A percentile compares a stretch with the other conserved stretches of the same genome.
phyloP scores from a whole-genome alignment of 2,888 invertebrate genomes.

The Carabus problematicus region DNA sequence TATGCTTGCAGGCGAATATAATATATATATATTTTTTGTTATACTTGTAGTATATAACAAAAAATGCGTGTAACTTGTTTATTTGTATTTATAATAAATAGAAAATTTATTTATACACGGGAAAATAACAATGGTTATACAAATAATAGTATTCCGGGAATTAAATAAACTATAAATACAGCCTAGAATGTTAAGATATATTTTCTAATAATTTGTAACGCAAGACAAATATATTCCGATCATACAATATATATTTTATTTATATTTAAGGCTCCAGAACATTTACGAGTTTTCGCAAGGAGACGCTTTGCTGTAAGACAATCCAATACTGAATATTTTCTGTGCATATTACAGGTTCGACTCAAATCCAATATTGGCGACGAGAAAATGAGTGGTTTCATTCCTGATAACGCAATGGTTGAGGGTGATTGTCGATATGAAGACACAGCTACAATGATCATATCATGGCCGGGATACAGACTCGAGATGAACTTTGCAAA shows the following conservation, averaged over 20 bases:
- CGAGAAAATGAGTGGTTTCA: constrained; percentile 72
- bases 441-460: constrained; percentile 73
- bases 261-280: too few relatives aligned
- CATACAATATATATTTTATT: too few relatives aligned
- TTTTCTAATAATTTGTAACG: too few relatives aligned
- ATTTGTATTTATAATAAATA: not conserved
- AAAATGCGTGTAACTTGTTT: not conserved
- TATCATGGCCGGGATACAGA: constrained; percentile 79
- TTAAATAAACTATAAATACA: too few relatives aligned
- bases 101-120: not conserved
- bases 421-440: constrained; percentile 79
- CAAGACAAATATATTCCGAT: too few relatives aligned
- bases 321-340: too few relatives aligned
- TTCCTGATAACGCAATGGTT: constrained; percentile 76
- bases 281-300: too few relatives aligned
- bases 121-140: too few relatives aligned
- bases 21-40: not conserved
- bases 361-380: constrained; percentile 55
- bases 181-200: too few relatives aligned
- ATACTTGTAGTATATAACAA: too few relatives aligned
- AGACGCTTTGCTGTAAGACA: too few relatives aligned
- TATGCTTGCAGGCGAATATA: not conserved
- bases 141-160: not conserved
- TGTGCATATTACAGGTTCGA: constrained; percentile 51
- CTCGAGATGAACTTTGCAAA: constrained; percentile 81